Percentiles rank a stretch among this genome's conserved stretches.
phyloP scores from a whole-genome alignment of 2,797 vertebrate genomes.

The Erithacus rubecula region DNA sequence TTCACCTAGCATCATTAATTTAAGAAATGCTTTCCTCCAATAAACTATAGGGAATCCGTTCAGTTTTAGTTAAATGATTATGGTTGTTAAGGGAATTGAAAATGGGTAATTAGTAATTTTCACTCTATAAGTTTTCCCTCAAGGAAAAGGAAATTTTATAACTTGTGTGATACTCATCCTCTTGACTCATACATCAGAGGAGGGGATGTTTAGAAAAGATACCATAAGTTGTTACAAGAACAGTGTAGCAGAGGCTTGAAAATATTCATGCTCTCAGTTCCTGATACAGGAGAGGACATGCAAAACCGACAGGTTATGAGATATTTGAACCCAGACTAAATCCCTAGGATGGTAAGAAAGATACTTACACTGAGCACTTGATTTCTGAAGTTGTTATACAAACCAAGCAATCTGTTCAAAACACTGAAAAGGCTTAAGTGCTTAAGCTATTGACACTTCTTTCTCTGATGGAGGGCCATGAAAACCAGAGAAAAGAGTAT shows the following conservation, averaged over 20 bases:
- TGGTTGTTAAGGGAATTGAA: background rate
- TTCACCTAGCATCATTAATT: background rate
- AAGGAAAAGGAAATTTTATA: background rate
- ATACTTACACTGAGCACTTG: background rate
- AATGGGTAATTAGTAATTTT: background rate
- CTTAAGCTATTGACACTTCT: slow-evolving; percentile 21
- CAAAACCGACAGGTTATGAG: background rate
- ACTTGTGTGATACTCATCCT: background rate
- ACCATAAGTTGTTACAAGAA: background rate
- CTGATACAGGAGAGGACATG: background rate
- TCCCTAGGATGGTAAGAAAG: slow-evolving; percentile 5
- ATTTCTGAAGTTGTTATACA: slow-evolving; percentile 1
- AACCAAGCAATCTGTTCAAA: slow-evolving; percentile 37
- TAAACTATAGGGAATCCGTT: background rate
- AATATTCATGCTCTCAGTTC: background rate
- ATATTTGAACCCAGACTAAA: background rate
- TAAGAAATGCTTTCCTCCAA: background rate
- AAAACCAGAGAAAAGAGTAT: background rate
- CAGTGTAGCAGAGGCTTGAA: background rate
- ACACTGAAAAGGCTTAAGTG: background rate
- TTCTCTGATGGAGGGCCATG: slow-evolving; percentile 3
- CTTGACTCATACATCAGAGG: background rate
- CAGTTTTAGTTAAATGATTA: background rate
- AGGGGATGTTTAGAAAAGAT: background rate
- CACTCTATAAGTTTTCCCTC: background rate